Conservation (phyloP, 2,888 invertebrate genomes). For the Halictus quadricinctus region DNA sequence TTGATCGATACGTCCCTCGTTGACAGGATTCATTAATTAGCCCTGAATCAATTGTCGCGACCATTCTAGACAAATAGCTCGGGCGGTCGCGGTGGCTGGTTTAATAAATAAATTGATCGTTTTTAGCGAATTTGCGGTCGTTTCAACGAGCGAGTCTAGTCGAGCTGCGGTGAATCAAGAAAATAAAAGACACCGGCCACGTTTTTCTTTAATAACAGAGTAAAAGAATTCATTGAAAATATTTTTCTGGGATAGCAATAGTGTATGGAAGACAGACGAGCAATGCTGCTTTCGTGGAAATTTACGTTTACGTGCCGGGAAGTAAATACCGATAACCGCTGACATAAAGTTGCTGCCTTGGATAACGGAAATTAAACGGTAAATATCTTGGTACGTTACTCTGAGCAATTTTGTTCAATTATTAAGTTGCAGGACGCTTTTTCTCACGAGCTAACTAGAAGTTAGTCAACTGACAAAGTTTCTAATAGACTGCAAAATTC, state of each 20-base stretch:
- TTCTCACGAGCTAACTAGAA: not conserved
- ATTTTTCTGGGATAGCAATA: not conserved
- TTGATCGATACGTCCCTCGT: conserved; percentile 15
- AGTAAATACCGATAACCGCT: conserved; percentile 34
- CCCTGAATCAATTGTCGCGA: not conserved
- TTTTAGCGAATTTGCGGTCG: not conserved
- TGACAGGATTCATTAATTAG: conserved; percentile 7
- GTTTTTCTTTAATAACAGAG: not conserved
- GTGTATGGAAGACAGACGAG: not conserved
- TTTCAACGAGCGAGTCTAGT: not conserved
- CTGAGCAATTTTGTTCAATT: conserved; percentile 31
- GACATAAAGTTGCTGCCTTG: conserved; percentile 21
- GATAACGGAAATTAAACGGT: conserved; percentile 24
- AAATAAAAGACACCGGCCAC: too few species aligned
- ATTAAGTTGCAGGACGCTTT: conserved; percentile 33
- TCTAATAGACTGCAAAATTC: not conserved
- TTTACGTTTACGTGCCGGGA: not conserved
- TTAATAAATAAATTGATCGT: conserved; percentile 1
- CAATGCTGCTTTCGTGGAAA: conserved; percentile 8
- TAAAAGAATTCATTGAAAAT: not conserved
- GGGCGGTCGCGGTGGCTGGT: too few species aligned
- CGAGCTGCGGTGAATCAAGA: too few species aligned
- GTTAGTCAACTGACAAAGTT: not conserved
- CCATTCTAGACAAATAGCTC: not conserved
- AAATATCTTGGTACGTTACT: conserved; percentile 16